phyloP scores from a whole-genome alignment of 2,113 vertebrate genomes.

The Callorhinus ursinus region DNA sequence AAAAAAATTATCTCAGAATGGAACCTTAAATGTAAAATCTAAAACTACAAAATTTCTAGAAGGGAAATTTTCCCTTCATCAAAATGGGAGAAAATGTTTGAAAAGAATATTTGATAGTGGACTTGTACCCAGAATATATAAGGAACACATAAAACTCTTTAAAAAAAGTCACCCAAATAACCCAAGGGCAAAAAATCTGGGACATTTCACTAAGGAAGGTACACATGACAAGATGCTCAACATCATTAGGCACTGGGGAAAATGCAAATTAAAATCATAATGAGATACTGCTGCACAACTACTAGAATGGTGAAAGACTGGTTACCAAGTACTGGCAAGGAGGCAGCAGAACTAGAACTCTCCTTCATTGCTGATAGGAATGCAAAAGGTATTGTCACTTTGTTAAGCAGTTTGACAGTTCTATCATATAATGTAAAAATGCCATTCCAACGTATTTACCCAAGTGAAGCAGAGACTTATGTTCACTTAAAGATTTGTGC shows the following conservation, averaged over 20 bases:
- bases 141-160: not conserved
- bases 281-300: not conserved
- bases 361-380: not conserved
- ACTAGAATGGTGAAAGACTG: not conserved
- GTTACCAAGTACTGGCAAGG: not conserved
- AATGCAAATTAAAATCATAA: not conserved
- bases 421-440: not conserved
- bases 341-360: not conserved
- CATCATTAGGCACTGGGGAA: not conserved
- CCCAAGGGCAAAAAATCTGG: not conserved
- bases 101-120: not conserved
- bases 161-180: not conserved
- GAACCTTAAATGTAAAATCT: constrained; percentile 4
- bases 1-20: not conserved
- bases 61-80: not conserved
- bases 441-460: not conserved
- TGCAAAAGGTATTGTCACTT: not conserved
- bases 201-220: not conserved
- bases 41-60: constrained; percentile 8
- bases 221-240: not conserved
- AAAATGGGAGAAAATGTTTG: constrained; percentile 31
- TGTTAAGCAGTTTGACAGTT: not conserved
- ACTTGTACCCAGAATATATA: not conserved
- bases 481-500: not conserved
- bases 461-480: not conserved